Conservation (phyloP, 2,797 vertebrate genomes). For the Pipistrellus pipistrellus region DNA sequence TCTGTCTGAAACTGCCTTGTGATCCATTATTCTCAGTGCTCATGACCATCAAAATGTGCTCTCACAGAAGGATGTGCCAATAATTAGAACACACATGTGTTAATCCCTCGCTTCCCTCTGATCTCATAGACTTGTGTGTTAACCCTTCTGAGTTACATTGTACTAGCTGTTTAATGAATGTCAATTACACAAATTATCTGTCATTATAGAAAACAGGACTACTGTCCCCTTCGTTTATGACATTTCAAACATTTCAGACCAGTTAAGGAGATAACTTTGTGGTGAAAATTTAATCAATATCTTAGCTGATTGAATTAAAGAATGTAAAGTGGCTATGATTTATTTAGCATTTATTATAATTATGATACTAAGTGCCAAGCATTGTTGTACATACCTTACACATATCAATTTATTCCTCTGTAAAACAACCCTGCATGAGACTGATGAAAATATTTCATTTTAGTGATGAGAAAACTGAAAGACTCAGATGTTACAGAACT, state of each 20-base stretch:
- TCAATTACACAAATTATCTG: neutral
- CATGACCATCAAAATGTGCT: neutral
- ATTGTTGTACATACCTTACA: neutral
- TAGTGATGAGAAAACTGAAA: neutral
- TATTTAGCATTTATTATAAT: neutral
- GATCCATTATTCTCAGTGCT: neutral
- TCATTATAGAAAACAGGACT: neutral
- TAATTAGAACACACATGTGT: fast-evolving
- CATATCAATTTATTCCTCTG: neutral
- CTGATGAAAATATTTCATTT: neutral
- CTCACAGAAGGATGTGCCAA: neutral
- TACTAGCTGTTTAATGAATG: neutral
- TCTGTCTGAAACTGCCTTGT: neutral
- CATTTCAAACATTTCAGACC: neutral
- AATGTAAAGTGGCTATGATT: neutral
- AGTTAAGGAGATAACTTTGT: neutral
- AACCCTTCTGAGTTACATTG: neutral
- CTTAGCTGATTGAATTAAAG: neutral
- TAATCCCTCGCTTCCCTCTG: neutral
- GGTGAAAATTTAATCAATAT: neutral
- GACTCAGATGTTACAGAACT: neutral
- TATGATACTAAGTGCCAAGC: neutral
- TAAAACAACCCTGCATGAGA: neutral
- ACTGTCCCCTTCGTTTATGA: neutral
- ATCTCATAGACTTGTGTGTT: no score